Percentiles rank a stretch among this genome's conserved stretches.
These are phyloP conservation scores for Isoperla grammatica DNA, from an alignment of 2,888 invertebrate species.

Conservation along the genomic window DNA sequence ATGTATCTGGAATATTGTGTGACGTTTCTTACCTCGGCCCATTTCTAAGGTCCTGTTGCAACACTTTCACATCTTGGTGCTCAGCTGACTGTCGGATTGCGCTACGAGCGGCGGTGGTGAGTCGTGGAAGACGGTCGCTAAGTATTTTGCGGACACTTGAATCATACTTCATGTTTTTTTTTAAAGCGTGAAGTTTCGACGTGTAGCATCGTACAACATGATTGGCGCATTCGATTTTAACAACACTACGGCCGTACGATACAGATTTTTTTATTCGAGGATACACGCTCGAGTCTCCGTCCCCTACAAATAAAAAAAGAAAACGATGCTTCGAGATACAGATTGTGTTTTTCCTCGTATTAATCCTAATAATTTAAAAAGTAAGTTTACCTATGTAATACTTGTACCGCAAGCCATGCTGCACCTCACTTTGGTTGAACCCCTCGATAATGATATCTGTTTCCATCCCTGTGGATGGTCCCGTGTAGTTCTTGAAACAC, in stretches of 20 bases:
- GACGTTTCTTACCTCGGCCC: neutral
- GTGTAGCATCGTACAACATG: slow-evolving; percentile 4
- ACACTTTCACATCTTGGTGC: neutral
- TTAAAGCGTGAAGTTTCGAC: neutral
- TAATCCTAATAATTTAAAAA: neutral
- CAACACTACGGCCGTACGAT: neutral
- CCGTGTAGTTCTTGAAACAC: slow-evolving; percentile 4
- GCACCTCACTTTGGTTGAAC: neutral
- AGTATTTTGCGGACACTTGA: neutral
- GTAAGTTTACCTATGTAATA: slow-evolving; percentile 4
- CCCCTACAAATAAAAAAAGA: neutral
- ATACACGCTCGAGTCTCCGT: too few relatives aligned
- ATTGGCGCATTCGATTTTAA: slow-evolving; percentile 15
- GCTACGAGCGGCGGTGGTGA: neutral
- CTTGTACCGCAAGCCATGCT: neutral
- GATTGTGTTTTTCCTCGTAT: neutral
- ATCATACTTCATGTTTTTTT: neutral
- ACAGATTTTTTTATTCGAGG: neutral
- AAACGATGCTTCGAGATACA: neutral
- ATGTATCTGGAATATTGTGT: neutral
- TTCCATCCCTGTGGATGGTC: slow-evolving; percentile 12
- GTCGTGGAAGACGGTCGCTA: neutral
- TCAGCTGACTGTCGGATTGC: neutral
- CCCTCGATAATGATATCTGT: neutral
- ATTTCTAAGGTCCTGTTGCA: neutral